phyloP scores from a whole-genome alignment of 2,888 invertebrate genomes.

The Amblyteles armatorius region DNA sequence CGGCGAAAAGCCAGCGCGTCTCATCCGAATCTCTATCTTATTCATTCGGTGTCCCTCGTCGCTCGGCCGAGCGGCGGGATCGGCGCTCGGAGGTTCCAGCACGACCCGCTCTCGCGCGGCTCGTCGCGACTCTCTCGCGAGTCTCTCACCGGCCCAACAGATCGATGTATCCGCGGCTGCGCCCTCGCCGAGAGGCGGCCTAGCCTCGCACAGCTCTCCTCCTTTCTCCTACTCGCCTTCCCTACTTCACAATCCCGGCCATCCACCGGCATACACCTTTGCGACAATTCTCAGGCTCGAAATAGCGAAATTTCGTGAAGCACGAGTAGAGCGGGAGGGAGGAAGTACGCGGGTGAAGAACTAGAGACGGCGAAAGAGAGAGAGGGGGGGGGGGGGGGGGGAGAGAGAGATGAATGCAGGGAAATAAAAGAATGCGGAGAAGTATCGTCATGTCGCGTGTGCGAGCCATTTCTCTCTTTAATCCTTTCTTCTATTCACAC shows the following conservation, averaged over 20 bases:
- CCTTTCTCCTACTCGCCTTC: slow-evolving; percentile 41
- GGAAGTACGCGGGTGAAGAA: neutral
- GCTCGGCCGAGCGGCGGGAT: slow-evolving; percentile 41
- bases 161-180: slow-evolving; percentile 67
- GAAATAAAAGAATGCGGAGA: slow-evolving; percentile 33
- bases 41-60: slow-evolving; percentile 11
- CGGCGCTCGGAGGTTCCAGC: slow-evolving; percentile 27
- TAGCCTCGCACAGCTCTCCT: slow-evolving; percentile 40
- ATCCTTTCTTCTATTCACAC: slow-evolving; percentile 12
- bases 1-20: neutral
- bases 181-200: slow-evolving; percentile 38
- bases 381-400: neutral
- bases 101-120: neutral
- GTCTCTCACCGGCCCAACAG: slow-evolving; percentile 36
- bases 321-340: slow-evolving; percentile 18
- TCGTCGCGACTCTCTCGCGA: slow-evolving; percentile 32
- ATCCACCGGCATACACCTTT: slow-evolving; percentile 21
- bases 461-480: slow-evolving; percentile 23
- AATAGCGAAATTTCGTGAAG: slow-evolving; percentile 12
- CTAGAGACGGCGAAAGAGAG: neutral
- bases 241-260: slow-evolving; percentile 47
- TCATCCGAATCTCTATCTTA: neutral
- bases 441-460: slow-evolving; percentile 36
- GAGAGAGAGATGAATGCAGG: slow-evolving; percentile 8
- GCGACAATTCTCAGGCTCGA: neutral